Percentiles rank a stretch among this genome's conserved stretches.
Evolutionary conservation across 2,113 vertebrate genomes (phyloP).

Genomic region (Odocoileus virginianus): DNA sequence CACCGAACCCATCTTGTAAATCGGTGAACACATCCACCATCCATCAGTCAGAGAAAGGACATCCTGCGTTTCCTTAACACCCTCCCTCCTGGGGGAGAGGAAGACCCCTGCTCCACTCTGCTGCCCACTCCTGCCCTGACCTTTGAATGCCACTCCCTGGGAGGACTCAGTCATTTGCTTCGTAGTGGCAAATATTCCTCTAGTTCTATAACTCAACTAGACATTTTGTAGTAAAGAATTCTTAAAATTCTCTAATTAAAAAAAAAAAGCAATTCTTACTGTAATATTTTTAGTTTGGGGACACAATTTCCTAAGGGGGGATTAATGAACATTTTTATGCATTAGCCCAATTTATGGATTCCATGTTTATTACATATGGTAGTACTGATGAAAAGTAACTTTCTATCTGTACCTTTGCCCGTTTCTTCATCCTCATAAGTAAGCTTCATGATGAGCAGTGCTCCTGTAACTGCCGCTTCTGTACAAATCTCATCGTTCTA

Average conservation of each 20-base stretch:
- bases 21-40: slow-evolving; percentile 29
- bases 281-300: slow-evolving; percentile 82
- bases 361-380: slow-evolving; percentile 84
- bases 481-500: slow-evolving; percentile 86
- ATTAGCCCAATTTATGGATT: slow-evolving; percentile 86
- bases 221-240: slow-evolving; percentile 82
- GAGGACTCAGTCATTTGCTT: slow-evolving; percentile 66
- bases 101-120: slow-evolving; percentile 42
- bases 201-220: slow-evolving; percentile 73
- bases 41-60: slow-evolving; percentile 28
- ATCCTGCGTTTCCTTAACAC: neutral
- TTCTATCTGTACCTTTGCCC: slow-evolving; percentile 83
- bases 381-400: slow-evolving; percentile 81
- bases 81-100: neutral
- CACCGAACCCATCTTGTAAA: neutral
- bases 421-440: slow-evolving; percentile 78
- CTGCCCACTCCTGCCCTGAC: neutral
- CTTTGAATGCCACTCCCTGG: neutral
- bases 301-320: slow-evolving; percentile 82
- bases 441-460: slow-evolving; percentile 84
- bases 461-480: slow-evolving; percentile 85
- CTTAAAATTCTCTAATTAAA: slow-evolving; percentile 78
- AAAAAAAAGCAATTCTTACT: slow-evolving; percentile 80
- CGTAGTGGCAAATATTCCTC: slow-evolving; percentile 62
- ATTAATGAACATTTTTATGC: slow-evolving; percentile 83